Conservation (phyloP, 2,888 invertebrate genomes). For the Agrotis exclamationis region DNA sequence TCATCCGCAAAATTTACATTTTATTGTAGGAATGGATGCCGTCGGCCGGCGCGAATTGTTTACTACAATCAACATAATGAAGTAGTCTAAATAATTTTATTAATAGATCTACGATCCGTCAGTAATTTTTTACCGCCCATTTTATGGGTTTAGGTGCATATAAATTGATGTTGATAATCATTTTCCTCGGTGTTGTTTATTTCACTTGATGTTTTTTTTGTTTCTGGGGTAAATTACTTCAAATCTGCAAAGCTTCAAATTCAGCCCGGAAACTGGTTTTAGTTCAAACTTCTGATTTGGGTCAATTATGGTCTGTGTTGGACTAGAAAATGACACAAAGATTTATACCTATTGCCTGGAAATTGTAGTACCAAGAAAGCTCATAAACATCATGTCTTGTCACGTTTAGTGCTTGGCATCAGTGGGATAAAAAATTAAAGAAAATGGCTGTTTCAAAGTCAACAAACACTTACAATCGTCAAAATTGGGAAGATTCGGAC, state of each 20-base stretch:
- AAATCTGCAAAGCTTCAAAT: conserved; percentile 4
- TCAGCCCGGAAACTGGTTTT: background rate
- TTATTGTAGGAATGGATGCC: conserved; percentile 40
- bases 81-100: conserved; percentile 39
- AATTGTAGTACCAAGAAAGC: conserved; percentile 27
- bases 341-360: conserved; percentile 15
- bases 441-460: conserved; percentile 97
- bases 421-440: conserved; percentile 39
- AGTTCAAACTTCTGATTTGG: background rate
- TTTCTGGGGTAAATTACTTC: conserved; percentile 4
- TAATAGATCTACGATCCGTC: conserved; percentile 36
- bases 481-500: conserved; percentile 99
- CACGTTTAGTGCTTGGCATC: conserved; percentile 8
- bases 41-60: conserved; percentile 33
- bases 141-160: conserved; percentile 29
- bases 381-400: conserved; percentile 36
- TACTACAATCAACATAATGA: conserved; percentile 52
- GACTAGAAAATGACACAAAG: conserved; percentile 4
- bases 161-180: conserved; percentile 25
- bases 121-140: conserved; percentile 26
- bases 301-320: background rate
- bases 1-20: conserved; percentile 43
- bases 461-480: conserved; percentile 97
- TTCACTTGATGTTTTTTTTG: conserved; percentile 2
- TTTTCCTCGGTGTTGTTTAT: conserved; percentile 28